A percentile compares a stretch with the other conserved stretches of the same genome.
Evolutionary conservation across 2,888 invertebrate genomes (phyloP).

Genomic region (Hyles lineata): DNA sequence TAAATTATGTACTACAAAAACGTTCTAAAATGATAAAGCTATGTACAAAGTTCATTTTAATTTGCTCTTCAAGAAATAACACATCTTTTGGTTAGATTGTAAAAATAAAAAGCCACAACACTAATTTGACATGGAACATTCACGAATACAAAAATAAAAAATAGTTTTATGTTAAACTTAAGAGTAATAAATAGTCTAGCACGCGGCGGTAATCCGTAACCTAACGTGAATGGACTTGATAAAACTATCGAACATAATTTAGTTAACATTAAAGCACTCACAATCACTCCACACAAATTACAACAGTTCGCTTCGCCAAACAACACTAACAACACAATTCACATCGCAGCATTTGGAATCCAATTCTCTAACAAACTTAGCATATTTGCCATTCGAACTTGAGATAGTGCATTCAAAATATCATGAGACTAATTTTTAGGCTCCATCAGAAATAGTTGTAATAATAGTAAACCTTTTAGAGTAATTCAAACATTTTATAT

Average conservation of each 20-base stretch:
- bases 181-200: not conserved
- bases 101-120: not conserved
- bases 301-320: not conserved
- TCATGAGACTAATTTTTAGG: no score
- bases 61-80: not conserved
- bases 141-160: not conserved
- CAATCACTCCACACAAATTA: not conserved
- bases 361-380: no score
- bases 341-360: no score
- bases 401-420: no score
- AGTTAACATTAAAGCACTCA: not conserved
- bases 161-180: not conserved
- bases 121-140: not conserved
- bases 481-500: no score
- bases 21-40: not conserved
- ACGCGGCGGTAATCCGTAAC: slow-evolving; percentile 1
- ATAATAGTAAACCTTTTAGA: no score
- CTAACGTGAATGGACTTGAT: not conserved
- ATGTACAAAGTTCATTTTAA: not conserved
- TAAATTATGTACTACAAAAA: not conserved
- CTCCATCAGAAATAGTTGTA: no score
- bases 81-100: slow-evolving; percentile 2
- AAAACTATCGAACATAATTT: not conserved
- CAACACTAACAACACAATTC: no score
- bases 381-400: no score